phyloP scores from a whole-genome alignment of 2,888 invertebrate species.

The Listrodromus nycthemerus region DNA sequence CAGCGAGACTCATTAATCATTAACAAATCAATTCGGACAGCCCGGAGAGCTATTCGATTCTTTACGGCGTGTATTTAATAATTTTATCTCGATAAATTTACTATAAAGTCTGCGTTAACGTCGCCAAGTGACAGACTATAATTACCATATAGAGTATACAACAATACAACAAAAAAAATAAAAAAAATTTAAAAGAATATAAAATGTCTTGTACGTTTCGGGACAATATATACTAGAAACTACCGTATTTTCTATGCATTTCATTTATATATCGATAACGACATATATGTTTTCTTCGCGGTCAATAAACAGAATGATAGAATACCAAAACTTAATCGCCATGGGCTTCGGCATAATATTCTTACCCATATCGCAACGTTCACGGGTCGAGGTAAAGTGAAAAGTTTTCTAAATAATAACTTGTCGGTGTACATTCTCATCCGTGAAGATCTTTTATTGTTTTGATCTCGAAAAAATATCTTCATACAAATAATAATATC shows the following conservation, averaged over 20 bases:
- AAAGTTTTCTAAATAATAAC: constrained; percentile 1
- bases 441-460: constrained; percentile 40
- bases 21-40: constrained; percentile 25
- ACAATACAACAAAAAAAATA: constrained; percentile 20
- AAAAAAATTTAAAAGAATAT: neutral
- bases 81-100: constrained; percentile 47
- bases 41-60: constrained; percentile 20
- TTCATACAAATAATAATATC: constrained; percentile 43
- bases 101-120: constrained; percentile 64
- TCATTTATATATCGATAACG: constrained; percentile 65
- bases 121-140: constrained; percentile 66
- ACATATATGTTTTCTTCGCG: constrained; percentile 68
- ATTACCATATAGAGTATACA: constrained; percentile 56
- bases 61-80: constrained; percentile 46
- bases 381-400: neutral
- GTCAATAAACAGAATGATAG: constrained; percentile 68
- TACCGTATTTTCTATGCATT: constrained; percentile 71
- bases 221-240: constrained; percentile 53
- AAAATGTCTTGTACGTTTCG: constrained; percentile 17
- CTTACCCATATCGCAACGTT: constrained; percentile 2
- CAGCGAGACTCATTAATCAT: constrained; percentile 42
- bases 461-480: constrained; percentile 32
- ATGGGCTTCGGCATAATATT: constrained; percentile 31
- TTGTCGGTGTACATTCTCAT: neutral
- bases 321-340: constrained; percentile 51